Base-by-base conservation (phyloP, 2,797 vertebrate species). In the Perdix hodgsoniae region DNA sequence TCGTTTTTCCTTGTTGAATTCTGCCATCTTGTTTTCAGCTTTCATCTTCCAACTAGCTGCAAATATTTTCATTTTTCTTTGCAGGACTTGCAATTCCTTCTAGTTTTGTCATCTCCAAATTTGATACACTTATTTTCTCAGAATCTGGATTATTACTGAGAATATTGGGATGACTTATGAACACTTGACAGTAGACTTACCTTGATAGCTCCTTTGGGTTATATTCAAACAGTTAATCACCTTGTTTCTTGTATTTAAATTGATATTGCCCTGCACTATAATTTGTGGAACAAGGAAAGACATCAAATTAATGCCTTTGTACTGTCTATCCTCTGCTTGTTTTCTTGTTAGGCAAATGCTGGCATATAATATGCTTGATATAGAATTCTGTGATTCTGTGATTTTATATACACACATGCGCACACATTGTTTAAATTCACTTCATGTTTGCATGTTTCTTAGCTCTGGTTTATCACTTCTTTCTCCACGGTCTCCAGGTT, bases 1-100 rank as follows among this genome's bases (percentile, higher is more conserved):
- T 18, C 86, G 66, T 45, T 93, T 82, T 79, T 84, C 39, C 16
- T 17, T 69, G 29, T 54, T 73, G 63, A 83, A 82, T 94, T 88
- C 82, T 49, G 57, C 3, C 2, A 45, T 78, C 40, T 50, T 82
- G 14, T 64, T 64, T 73, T 69, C 39, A 72, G 56, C 35, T 44
- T 79, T 93, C 1, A 2, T 56, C 39, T 84, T 16, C 10, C 17
- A 37, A 31, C 61, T 67, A 71, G 8, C 17, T 78, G 31, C 29
- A 66, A 9, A 49, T 5, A 23, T 69, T 63, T 91, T 83, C 49
- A 39, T 1, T 69, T 6, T 86, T 12, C 21, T 22, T 45, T 31
- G 42, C n/a, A 66, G 39, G 35, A 31, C n/a, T 76, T 76, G 29
- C 37, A 70, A 21, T 33, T 70, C 24, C 16, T 79, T 92, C 14